Evolutionary conservation across 1,140 invertebrate genomes (phyloP), one percentile per base, ranked within the genome.

Genomic region (Hyphantria cunea): DNA sequence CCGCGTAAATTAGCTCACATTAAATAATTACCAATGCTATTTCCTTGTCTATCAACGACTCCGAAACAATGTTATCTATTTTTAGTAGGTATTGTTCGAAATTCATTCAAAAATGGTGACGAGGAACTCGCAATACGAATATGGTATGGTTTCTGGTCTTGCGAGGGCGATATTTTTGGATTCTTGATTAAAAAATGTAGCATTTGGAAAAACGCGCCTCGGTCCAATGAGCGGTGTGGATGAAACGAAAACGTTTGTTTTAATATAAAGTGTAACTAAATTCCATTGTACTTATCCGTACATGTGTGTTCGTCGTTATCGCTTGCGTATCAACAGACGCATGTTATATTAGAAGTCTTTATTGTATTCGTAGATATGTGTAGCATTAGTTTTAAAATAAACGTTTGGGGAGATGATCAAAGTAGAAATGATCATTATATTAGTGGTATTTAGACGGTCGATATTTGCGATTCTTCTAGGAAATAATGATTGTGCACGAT

Each of bases 261-360:
- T 45, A n/a, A n/a, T n/a, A n/a, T n/a, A 39, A 49, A 56, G 53
- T 47, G 39, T 39, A 39, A 33, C 45, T 49, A 31, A 58, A 58
- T 58, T 14, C 53, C 53, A 56, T 58, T 58, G 55, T 58, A 49
- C 13, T 56, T 56, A 58, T 58, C 55, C n/a, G 45, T 49, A 49
- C 11, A 49, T 15, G 10, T 39, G 45, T 49, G 42, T 56, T 45
- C 55, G 55, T 58, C 55, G 49, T 58, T 45, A 58, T 45, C 48
- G 55, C 55, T 33, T 25, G 41, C 42, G 33, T 47, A 47, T 25
- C 44, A 56, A 44, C 55, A 33, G 55, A 31, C 45, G 55, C 15
- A 58, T 58, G 55, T 58, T 58, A 47, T 39, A 33, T 25, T 44
- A 13, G n/a, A 44, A 44, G 12, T n/a, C 17, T 25, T 44, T n/a